These are phyloP conservation scores for Urocyon cinereoargenteus DNA, from an alignment of 2,797 vertebrate genomes.

Conservation along the genomic window DNA sequence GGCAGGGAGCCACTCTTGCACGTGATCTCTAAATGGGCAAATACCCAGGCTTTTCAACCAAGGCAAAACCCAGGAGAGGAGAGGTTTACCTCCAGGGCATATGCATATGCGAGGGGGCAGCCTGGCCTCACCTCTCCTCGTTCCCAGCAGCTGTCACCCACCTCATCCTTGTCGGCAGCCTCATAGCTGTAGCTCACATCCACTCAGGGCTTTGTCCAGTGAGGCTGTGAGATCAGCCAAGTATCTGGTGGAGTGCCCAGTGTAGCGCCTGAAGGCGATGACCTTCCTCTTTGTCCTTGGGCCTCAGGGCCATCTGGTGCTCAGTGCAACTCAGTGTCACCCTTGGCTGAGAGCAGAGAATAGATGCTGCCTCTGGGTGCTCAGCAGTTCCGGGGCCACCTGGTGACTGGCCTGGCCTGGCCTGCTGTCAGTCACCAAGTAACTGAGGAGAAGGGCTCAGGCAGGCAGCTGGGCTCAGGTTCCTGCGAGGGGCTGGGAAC, in stretches of 20 bases:
- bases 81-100: rapidly evolving
- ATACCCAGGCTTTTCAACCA: neutral
- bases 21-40: rapidly evolving
- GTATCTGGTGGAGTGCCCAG: no score
- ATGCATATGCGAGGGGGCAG: neutral
- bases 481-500: neutral
- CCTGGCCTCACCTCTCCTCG: neutral
- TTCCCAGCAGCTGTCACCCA: rapidly evolving
- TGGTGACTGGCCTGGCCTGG: rapidly evolving
- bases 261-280: neutral
- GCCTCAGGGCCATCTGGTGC: neutral
- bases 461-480: rapidly evolving
- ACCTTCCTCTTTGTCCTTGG: neutral
- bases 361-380: rapidly evolving
- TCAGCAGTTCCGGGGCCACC: rapidly evolving
- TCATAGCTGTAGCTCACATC: rapidly evolving
- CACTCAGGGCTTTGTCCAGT: neutral
- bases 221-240: neutral
- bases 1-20: neutral
- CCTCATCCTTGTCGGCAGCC: rapidly evolving
- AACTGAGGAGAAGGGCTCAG: neutral
- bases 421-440: rapidly evolving
- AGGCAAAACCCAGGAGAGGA: neutral
- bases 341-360: neutral
- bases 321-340: no score